These are phyloP conservation scores for Ciconia boyciana DNA, from an alignment of 2,113 vertebrate species.

Conservation along the genomic window DNA sequence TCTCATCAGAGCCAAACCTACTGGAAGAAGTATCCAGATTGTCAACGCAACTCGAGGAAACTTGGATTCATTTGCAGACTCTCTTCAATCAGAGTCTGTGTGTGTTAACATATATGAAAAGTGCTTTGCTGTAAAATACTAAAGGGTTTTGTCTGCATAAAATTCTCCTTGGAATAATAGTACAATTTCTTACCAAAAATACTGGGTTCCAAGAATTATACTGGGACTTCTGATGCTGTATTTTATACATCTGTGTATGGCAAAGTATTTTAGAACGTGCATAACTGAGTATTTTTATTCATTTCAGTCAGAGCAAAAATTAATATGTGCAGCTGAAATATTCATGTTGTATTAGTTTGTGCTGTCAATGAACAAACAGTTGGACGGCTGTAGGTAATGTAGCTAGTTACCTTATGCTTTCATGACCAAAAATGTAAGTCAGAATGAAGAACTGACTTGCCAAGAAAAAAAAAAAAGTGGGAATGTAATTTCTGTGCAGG, in stretches of 20 bases:
- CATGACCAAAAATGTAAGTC: background rate
- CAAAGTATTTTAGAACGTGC: background rate
- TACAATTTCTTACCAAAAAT: background rate
- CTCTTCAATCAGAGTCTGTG: constrained; percentile 91
- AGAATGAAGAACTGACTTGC: background rate
- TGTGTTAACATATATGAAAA: constrained; percentile 90
- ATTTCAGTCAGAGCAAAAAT: background rate
- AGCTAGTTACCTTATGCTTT: background rate
- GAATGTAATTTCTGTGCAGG: background rate
- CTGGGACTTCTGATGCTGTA: background rate
- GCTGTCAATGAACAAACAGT: background rate
- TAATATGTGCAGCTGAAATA: background rate
- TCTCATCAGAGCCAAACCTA: constrained; percentile 80
- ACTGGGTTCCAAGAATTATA: background rate
- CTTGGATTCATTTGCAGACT: constrained; percentile 81
- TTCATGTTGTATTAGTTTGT: background rate
- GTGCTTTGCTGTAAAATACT: constrained; percentile 82
- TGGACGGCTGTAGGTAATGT: background rate
- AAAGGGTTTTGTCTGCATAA: background rate
- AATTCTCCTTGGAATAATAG: background rate
- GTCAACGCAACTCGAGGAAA: constrained; percentile 76
- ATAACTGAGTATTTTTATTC: background rate
- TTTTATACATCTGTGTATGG: background rate
- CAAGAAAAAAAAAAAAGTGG: background rate
- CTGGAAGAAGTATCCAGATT: constrained; percentile 78